Base-by-base conservation (phyloP, 2,888 invertebrate genomes). In the Heteromyza rotundicornis region DNA sequence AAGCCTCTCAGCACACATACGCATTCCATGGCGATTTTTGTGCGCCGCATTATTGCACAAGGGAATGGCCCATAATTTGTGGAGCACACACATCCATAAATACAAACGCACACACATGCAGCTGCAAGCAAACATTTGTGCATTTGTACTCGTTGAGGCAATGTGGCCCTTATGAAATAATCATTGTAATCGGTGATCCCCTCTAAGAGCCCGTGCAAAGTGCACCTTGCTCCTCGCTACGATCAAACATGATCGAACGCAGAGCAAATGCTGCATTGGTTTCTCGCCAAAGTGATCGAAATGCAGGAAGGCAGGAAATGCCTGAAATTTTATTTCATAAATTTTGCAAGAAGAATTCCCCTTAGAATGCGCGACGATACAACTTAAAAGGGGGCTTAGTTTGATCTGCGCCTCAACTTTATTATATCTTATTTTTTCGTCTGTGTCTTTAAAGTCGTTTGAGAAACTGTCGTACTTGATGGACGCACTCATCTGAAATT, bases 111-210 rank as follows among this genome's bases (percentile, higher is more conserved):
- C n/a, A n/a, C n/a, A n/a, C n/a, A n/a, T n/a, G 7, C 50, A 50
- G 40, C 40, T 3, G 40, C 40, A 40, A 8, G 7, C 32, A 12
- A 32, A 32, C 32, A 32, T n/a, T n/a, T n/a, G n/a, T 32, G 32
- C 32, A 12, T 32, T 32, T 32, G 5, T 32, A 12, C 40, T 40
- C 40, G 40, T n/a, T 14, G 40, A 40, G 3, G 5, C 32, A 8
- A 47, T n/a, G n/a, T 47, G 47, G 22, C 19, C 50, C 50, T 20
- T 67, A 67, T 67, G 67, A 67, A 67, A 67, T 67, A 67, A 67
- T 67, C 65, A 67, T 67, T 65, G 65, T 65, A 65, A 67, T 67
- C 67, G 65, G 65, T 53, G 52, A 63, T 62, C 63, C 40, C 40
- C 14, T n/a, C 14, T 27, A 10, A 27, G 27, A 27, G 27, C 27